A percentile compares a stretch with the other conserved stretches of the same genome.
These are phyloP conservation scores for Rhea americana DNA, from an alignment of 2,113 vertebrate genomes.

Conservation along the genomic window DNA sequence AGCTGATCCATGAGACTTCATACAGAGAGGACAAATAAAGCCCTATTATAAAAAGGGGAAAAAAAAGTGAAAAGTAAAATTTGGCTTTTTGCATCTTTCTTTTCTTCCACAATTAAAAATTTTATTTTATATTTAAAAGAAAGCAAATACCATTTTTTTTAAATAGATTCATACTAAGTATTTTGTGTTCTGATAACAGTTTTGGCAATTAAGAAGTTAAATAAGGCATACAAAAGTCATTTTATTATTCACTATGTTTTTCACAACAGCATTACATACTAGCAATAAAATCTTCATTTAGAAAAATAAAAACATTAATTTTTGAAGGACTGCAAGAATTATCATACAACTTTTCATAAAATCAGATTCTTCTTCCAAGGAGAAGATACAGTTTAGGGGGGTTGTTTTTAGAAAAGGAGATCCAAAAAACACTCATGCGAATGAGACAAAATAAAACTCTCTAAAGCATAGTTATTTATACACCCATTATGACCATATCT, in stretches of 20 bases:
- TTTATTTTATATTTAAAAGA: neutral
- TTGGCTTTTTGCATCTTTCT: neutral
- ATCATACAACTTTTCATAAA: neutral
- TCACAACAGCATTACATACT: neutral
- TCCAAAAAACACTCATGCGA: neutral
- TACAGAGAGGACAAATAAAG: slow-evolving; percentile 99
- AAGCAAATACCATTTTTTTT: neutral
- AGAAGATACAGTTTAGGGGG: neutral
- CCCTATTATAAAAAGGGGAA: slow-evolving; percentile 78
- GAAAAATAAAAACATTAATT: neutral
- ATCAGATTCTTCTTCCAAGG: neutral
- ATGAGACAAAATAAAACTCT: neutral
- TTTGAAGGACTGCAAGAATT: neutral
- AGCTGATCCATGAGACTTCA: slow-evolving; percentile 97
- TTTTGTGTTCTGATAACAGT: neutral
- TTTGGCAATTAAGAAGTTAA: neutral
- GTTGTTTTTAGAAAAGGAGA: neutral
- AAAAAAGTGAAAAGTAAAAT: neutral
- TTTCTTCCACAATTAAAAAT: neutral
- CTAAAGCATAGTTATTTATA: neutral
- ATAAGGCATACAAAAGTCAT: neutral
- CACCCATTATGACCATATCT: neutral
- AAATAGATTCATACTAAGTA: neutral
- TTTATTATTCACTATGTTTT: neutral
- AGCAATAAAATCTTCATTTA: neutral